Evolutionary conservation across 2,797 vertebrate genomes (phyloP), one percentile per base, ranked within the genome.

Genomic region (Hypotaenidia okinawae): DNA sequence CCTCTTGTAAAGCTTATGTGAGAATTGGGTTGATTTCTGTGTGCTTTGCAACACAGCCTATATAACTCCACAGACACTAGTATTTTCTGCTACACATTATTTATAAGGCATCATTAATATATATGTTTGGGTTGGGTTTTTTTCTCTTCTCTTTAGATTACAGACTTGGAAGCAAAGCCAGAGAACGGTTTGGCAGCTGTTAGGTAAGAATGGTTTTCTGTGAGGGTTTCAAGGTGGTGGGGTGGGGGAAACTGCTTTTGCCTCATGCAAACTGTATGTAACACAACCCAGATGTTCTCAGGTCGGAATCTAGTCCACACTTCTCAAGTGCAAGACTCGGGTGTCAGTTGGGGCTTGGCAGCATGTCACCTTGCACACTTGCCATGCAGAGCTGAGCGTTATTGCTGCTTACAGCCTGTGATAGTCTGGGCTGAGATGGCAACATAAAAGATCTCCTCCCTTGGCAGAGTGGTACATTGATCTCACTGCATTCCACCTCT

Each of bases 121-220:
- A 54, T 61, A 28, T 43, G 13, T 78, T 77, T 94, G 63, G 43
- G 69, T 37, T 37, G 37, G 37, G 85, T 75, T 72, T 85, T 90
- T 86, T 63, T 68, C 90, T 41, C 49, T 8, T 92, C 55, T n/a
- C 90, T 97, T 47, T 85, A 98, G 98, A 94, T 98, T 86, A 89
- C 94, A 89, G 97, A 98, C 93, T 55, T 88, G 92, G 94, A 94
- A 94, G 91, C 87, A 93, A 98, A 97, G 93, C 97, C 97, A 57
- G 80, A 92, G 51, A 97, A 97, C 7, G 98, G 98, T 64, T 96
- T 97, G 95, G 91, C 97, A 96, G 93, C 97, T 30, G 87, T 97
- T 92, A 98, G 98, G 98, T 98, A 95, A 7, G 97, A 93, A 86
- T 79, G 72, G 52, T 3, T 66, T 84, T 84, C 88, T 90, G 78